Evolutionary conservation across 2,888 invertebrate species (phyloP).

Genomic region (Coremacera marginata): DNA sequence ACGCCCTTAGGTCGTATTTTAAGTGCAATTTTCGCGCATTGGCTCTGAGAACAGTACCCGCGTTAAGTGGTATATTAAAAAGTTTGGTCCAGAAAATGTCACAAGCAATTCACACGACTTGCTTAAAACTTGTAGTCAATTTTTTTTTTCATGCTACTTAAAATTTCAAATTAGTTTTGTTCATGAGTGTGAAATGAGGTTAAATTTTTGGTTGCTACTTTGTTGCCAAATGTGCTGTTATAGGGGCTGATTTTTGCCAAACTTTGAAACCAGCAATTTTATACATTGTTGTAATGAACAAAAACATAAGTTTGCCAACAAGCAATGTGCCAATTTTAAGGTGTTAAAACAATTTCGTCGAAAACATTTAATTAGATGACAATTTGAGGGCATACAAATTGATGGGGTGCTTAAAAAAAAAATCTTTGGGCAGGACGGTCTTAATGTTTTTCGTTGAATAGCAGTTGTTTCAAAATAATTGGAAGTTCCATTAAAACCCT

Average conservation of each 20-base stretch:
- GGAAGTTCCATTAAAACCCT: too few relatives aligned
- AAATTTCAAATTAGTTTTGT: background rate
- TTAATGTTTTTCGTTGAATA: too few relatives aligned
- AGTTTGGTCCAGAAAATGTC: constrained; percentile 26
- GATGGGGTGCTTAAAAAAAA: too few relatives aligned
- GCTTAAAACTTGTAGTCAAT: background rate
- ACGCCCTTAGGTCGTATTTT: background rate
- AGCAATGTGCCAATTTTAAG: background rate
- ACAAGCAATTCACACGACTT: background rate
- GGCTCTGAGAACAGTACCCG: background rate
- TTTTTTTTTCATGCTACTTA: too few relatives aligned
- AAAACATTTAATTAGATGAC: too few relatives aligned
- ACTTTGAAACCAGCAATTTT: background rate
- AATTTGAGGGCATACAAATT: too few relatives aligned
- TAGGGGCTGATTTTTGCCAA: background rate
- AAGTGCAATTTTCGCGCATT: constrained; percentile 6
- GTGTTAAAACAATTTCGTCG: background rate
- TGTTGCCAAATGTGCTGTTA: background rate
- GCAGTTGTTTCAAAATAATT: too few relatives aligned
- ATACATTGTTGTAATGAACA: background rate
- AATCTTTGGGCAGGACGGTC: too few relatives aligned
- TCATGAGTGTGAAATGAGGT: constrained; percentile 21
- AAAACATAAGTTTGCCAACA: background rate
- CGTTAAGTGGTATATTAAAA: constrained; percentile 17
- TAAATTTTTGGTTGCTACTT: background rate